Percentiles rank a stretch among this genome's conserved stretches.
Evolutionary conservation across 2,113 vertebrate genomes (phyloP).

Genomic region (Sinocyclocheilus grahami): DNA sequence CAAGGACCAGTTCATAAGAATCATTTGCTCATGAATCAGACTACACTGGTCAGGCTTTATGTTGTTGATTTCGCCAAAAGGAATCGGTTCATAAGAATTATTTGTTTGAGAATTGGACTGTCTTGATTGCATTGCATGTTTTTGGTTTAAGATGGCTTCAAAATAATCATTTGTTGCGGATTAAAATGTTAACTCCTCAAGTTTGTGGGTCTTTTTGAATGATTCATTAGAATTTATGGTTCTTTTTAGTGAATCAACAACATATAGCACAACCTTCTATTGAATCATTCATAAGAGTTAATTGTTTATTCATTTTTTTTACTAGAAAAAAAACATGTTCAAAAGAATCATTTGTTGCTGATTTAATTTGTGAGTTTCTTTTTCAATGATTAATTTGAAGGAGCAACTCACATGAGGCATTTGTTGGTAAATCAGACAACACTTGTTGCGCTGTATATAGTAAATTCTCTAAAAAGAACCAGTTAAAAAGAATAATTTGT

Average conservation of each 20-base stretch:
- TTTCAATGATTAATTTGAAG: not conserved
- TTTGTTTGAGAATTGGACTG: not conserved
- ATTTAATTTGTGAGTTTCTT: too few species aligned
- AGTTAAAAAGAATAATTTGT: not conserved
- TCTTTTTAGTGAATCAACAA: too few species aligned
- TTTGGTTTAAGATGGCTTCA: not conserved
- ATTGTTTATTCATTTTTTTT: too few species aligned
- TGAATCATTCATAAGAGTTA: too few species aligned
- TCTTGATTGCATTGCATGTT: not conserved
- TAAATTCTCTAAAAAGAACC: not conserved
- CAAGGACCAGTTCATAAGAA: too few species aligned
- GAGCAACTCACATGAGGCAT: not conserved
- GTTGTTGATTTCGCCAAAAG: not conserved
- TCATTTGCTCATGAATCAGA: too few species aligned
- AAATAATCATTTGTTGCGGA: not conserved
- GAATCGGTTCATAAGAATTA: not conserved
- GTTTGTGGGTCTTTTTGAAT: not conserved
- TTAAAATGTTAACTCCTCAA: not conserved
- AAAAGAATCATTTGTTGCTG: too few species aligned
- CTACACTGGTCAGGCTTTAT: too few species aligned
- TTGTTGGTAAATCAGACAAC: not conserved
- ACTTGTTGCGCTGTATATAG: not conserved
- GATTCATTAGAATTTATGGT: not conserved
- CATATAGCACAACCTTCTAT: too few species aligned
- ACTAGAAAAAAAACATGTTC: too few species aligned